These are phyloP conservation scores for Ficedula albicollis DNA, from an alignment of 2,797 vertebrate species.

Conservation along the genomic window DNA sequence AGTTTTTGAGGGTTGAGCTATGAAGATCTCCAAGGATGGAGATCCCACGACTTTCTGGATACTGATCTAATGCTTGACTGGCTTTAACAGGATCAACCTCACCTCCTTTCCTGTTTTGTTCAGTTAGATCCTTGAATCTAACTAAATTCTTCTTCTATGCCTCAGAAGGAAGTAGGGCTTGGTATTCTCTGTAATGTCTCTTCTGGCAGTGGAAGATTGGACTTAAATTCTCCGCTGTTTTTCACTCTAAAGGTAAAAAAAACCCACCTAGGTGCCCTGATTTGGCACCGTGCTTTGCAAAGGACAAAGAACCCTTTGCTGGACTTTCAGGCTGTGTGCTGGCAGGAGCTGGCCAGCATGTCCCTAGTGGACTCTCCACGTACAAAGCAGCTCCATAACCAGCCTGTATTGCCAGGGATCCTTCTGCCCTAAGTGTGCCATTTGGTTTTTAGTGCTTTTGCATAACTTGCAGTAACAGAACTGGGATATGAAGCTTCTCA, in stretches of 20 bases:
- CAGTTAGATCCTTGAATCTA: background rate
- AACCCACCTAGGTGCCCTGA: background rate
- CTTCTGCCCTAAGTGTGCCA: rapidly evolving
- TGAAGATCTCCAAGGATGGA: background rate
- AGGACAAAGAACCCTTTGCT: background rate
- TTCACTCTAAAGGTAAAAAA: background rate
- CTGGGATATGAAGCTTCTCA: background rate
- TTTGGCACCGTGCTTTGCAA: background rate
- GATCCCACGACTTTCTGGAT: background rate
- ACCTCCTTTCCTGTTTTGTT: background rate
- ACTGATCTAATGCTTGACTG: background rate
- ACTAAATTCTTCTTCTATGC: background rate
- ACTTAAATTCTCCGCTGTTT: background rate
- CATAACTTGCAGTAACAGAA: background rate
- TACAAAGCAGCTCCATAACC: background rate
- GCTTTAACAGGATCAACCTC: background rate
- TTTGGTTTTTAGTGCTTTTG: background rate
- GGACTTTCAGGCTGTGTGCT: background rate
- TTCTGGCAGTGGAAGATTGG: background rate
- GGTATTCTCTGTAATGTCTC: background rate
- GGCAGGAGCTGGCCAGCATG: background rate
- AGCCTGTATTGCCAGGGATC: background rate
- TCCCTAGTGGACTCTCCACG: rapidly evolving
- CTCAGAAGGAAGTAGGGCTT: background rate
- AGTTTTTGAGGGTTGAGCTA: background rate